These are phyloP conservation scores for Drosophila sucinea DNA, from an alignment of 1,140 invertebrate species.

Conservation along the genomic window DNA sequence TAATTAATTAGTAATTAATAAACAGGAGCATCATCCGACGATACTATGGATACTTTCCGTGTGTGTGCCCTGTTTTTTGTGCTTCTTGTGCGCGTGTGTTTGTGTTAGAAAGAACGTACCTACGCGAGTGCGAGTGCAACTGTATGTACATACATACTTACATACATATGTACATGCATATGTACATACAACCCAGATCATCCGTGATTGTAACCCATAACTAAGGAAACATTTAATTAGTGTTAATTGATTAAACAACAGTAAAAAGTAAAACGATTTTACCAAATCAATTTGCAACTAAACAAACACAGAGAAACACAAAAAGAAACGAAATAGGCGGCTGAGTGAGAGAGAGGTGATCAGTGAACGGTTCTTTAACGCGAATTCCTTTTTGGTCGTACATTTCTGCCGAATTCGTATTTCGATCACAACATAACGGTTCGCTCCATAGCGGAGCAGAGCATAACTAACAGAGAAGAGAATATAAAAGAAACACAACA, in stretches of 20 bases:
- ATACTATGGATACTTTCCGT: slow-evolving; percentile 24
- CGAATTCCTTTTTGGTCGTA: slow-evolving; percentile 27
- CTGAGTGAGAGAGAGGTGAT: neutral
- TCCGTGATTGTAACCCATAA: slow-evolving; percentile 9
- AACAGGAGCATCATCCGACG: slow-evolving; percentile 23
- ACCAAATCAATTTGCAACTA: slow-evolving; percentile 33
- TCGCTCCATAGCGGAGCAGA: neutral
- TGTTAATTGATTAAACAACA: slow-evolving; percentile 30
- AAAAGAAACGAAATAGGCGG: slow-evolving; percentile 22
- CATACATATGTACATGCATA: neutral
- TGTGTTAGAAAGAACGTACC: slow-evolving; percentile 13
- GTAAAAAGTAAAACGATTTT: slow-evolving; percentile 28
- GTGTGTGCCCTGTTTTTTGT: slow-evolving; percentile 31
- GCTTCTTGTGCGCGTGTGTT: slow-evolving; percentile 20
- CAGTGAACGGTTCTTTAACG: slow-evolving; percentile 56
- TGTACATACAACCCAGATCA: slow-evolving; percentile 1
- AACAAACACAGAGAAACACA: slow-evolving; percentile 44
- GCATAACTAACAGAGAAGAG: slow-evolving; percentile 19
- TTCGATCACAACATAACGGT: slow-evolving; percentile 17
- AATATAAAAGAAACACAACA: slow-evolving; percentile 28
- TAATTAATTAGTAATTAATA: slow-evolving; percentile 54
- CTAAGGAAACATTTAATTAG: slow-evolving; percentile 29
- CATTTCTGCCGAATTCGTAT: neutral
- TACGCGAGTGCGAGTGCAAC: slow-evolving; percentile 13
- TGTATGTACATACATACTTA: neutral